These are phyloP conservation scores for Herpailurus yagouaroundi DNA, from an alignment of 2,113 vertebrate genomes.

Conservation along the genomic window DNA sequence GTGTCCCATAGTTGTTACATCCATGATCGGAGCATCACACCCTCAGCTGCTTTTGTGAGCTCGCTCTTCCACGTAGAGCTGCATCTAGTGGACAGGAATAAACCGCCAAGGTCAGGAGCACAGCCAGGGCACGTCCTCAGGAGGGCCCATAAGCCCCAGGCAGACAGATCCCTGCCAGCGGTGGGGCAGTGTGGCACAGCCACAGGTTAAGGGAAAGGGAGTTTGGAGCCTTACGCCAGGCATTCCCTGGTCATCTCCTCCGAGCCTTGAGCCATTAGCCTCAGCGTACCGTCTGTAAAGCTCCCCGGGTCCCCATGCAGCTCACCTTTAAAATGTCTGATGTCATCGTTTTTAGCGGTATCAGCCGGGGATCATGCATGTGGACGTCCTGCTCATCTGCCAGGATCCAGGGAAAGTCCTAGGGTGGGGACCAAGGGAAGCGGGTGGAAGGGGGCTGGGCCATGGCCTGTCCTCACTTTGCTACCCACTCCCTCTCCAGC, in stretches of 20 bases:
- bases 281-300: background rate
- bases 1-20: background rate
- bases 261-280: no score
- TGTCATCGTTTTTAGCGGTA: slow-evolving; percentile 98
- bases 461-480: background rate
- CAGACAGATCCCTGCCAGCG: background rate
- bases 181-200: background rate
- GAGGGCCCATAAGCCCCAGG: background rate
- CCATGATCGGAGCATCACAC: background rate
- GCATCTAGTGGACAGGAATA: slow-evolving; percentile 89
- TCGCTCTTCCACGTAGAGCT: slow-evolving; percentile 97
- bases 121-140: background rate
- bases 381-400: slow-evolving; percentile 97
- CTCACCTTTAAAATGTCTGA: slow-evolving; percentile 97
- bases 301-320: rapidly evolving
- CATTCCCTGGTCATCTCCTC: background rate
- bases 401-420: slow-evolving; percentile 99
- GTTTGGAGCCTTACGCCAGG: background rate
- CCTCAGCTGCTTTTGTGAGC: slow-evolving; percentile 92
- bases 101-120: background rate
- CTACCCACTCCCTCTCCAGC: background rate
- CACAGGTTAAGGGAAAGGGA: background rate
- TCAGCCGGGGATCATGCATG: slow-evolving; percentile 96
- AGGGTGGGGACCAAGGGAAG: background rate
- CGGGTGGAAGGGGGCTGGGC: no score